Percentiles rank a stretch among this genome's conserved stretches.
Conservation (phyloP, 2,797 vertebrate genomes). For the Prionace glauca region DNA sequence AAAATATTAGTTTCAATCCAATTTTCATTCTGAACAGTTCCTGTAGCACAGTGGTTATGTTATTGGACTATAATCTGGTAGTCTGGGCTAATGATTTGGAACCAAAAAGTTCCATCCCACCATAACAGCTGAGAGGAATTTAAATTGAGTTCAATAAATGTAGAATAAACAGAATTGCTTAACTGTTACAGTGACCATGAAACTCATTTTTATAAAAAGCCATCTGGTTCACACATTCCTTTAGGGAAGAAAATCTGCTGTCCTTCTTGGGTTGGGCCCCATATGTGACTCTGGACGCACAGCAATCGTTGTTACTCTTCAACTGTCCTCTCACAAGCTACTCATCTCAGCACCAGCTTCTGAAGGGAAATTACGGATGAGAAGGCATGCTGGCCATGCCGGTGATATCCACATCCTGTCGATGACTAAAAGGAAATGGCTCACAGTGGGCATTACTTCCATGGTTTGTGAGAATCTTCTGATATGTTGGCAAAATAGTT, state of each 20-base stretch:
- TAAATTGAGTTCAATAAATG: neutral
- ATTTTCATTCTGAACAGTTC: neutral
- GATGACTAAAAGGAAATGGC: neutral
- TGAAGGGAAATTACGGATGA: neutral
- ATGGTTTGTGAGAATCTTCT: neutral
- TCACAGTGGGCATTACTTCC: neutral
- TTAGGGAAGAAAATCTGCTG: neutral
- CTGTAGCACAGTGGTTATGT: neutral
- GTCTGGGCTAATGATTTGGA: neutral
- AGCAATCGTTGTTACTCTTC: neutral
- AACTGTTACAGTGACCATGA: neutral
- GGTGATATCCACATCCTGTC: neutral
- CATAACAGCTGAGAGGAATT: neutral
- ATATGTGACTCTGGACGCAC: neutral
- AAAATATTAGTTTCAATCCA: neutral
- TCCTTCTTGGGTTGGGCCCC: neutral
- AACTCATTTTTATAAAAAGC: neutral
- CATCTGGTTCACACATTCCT: neutral
- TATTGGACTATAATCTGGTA: neutral
- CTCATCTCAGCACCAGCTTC: neutral
- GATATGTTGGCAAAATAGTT: neutral
- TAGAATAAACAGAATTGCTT: neutral
- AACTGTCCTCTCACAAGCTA: no score
- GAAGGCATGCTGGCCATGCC: neutral
- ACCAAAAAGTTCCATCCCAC: neutral